Evolutionary conservation across 2,113 vertebrate species (phyloP).

Genomic region (Meleagris gallopavo): DNA sequence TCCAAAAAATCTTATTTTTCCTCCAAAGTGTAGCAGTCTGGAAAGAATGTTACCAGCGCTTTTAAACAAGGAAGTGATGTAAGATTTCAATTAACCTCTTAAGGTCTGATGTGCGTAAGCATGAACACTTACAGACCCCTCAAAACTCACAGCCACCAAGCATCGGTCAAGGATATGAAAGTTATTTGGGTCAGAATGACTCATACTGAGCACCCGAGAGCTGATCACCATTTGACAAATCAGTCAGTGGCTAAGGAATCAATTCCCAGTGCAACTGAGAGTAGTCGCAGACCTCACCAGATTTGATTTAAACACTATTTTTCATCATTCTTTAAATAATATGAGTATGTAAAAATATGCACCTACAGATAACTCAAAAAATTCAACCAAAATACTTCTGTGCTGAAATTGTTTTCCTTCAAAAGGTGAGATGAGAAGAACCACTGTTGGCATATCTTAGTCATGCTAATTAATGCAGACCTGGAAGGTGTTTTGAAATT

Average conservation of each 20-base stretch:
- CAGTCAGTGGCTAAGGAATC: not conserved
- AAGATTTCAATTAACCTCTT: not conserved
- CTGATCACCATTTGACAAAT: not conserved
- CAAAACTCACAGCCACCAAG: not conserved
- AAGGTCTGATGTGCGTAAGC: not conserved
- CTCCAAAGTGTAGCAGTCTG: not conserved
- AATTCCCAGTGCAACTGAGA: not conserved
- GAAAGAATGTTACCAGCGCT: not conserved
- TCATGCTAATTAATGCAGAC: slow-evolving; percentile 19
- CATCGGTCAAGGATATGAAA: not conserved
- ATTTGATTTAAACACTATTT: not conserved
- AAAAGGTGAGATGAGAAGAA: slow-evolving; percentile 54
- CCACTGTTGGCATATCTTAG: not conserved
- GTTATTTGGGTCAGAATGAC: not conserved
- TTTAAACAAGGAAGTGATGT: not conserved
- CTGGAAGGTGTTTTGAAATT: not conserved
- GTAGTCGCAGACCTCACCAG: not conserved
- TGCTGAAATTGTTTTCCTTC: slow-evolving; percentile 29
- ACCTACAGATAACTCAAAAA: slow-evolving; percentile 8
- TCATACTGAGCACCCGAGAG: not conserved
- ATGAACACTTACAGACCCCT: not conserved
- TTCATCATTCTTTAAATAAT: slow-evolving; percentile 14
- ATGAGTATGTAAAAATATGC: not conserved
- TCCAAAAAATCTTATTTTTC: not conserved
- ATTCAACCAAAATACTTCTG: not conserved